Percentiles rank a stretch among this genome's conserved stretches.
These are phyloP conservation scores for Cosmorhoe ocellata DNA, from an alignment of 2,888 invertebrate species.

Conservation along the genomic window DNA sequence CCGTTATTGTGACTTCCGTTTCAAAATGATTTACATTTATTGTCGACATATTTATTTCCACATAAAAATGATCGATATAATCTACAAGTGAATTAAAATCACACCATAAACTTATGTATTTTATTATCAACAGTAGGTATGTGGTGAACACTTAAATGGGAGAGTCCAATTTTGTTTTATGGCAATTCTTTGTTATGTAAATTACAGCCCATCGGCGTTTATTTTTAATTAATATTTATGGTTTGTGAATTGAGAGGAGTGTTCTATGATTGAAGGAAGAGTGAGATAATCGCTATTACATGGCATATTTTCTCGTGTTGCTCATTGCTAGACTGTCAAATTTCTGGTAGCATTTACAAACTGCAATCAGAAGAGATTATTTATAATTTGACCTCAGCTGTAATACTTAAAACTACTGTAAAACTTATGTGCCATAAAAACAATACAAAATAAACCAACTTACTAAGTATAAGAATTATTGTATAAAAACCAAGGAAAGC, in stretches of 20 bases:
- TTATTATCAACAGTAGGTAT: slow-evolving; percentile 34
- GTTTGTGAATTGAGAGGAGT: slow-evolving; percentile 12
- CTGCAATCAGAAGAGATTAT: too few species aligned
- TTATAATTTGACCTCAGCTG: too few species aligned
- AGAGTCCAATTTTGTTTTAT: slow-evolving; percentile 33
- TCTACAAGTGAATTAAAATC: slow-evolving; percentile 34
- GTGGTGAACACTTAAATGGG: slow-evolving; percentile 21
- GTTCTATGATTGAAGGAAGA: neutral
- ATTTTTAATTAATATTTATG: slow-evolving; percentile 30
- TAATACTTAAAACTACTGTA: too few species aligned
- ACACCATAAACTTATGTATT: slow-evolving; percentile 33
- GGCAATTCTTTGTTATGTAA: slow-evolving; percentile 32
- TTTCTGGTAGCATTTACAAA: too few species aligned
- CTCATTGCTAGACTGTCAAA: too few species aligned
- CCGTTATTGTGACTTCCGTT: slow-evolving; percentile 27
- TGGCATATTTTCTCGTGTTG: too few species aligned
- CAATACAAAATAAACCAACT: too few species aligned
- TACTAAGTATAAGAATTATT: too few species aligned
- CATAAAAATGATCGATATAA: slow-evolving; percentile 34
- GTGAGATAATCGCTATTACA: too few species aligned
- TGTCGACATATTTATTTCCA: slow-evolving; percentile 30
- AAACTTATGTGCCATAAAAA: too few species aligned
- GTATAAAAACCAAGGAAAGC: too few species aligned
- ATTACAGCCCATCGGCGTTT: slow-evolving; percentile 25
- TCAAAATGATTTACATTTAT: slow-evolving; percentile 28